phyloP scores from a whole-genome alignment of 2,113 vertebrate species.

The Oncorhynchus kisutch region DNA sequence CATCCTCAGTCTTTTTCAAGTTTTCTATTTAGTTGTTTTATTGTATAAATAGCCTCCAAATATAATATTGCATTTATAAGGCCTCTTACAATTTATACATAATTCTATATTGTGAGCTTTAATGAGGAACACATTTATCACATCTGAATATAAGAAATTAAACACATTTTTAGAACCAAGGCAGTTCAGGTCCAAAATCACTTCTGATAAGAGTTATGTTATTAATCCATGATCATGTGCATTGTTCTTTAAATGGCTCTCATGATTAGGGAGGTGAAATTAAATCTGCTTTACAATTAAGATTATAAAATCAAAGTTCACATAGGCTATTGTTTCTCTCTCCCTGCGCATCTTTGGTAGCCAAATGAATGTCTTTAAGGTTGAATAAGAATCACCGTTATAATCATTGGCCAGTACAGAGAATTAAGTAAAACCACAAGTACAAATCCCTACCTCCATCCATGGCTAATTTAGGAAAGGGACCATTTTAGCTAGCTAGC shows the following conservation, averaged over 20 bases:
- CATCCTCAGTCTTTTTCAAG: neutral
- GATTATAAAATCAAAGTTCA: slow-evolving; percentile 1
- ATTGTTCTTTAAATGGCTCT: neutral
- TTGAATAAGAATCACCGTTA: too few species aligned
- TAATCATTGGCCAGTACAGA: too few species aligned
- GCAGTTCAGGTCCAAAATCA: too few species aligned
- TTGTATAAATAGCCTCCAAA: neutral
- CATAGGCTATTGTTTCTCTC: neutral
- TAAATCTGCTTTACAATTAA: neutral
- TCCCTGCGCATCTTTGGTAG: neutral
- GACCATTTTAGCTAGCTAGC: too few species aligned
- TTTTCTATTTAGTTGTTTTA: neutral
- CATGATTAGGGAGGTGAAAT: neutral
- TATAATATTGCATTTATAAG: neutral
- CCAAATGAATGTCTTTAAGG: neutral
- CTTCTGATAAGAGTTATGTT: too few species aligned
- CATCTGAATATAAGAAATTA: neutral
- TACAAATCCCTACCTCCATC: too few species aligned
- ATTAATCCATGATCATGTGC: too few species aligned
- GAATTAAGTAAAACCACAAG: too few species aligned
- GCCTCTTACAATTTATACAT: too few species aligned
- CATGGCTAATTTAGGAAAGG: too few species aligned
- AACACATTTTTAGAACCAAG: neutral
- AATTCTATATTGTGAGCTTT: too few species aligned
- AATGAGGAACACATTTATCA: neutral